These are phyloP conservation scores for Etia nguti DNA, from an alignment of 2,113 vertebrate genomes.

Conservation along the genomic window DNA sequence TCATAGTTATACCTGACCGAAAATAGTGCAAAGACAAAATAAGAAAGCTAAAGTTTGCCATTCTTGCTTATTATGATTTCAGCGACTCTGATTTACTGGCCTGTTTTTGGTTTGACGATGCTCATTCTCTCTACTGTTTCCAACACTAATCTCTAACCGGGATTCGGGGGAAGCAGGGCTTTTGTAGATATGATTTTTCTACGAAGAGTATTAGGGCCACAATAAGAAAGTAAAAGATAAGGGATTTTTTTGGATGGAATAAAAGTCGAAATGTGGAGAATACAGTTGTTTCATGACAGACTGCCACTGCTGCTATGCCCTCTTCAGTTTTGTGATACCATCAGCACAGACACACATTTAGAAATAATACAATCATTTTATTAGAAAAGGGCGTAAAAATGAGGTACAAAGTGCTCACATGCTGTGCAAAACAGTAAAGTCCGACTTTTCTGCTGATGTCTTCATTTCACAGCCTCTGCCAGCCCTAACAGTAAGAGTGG, in stretches of 20 bases:
- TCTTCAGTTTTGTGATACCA: background rate
- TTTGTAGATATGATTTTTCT: background rate
- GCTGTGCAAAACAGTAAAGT: background rate
- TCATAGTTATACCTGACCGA: background rate
- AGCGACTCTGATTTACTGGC: background rate
- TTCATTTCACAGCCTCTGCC: background rate
- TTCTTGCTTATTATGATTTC: background rate
- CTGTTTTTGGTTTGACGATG: background rate
- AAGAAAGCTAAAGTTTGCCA: background rate
- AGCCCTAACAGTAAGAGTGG: background rate
- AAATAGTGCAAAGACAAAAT: background rate
- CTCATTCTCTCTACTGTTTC: background rate
- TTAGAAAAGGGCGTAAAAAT: background rate
- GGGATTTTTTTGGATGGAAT: accelerated
- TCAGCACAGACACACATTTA: background rate
- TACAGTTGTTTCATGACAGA: background rate
- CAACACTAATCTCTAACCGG: background rate
- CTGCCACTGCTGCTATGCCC: background rate
- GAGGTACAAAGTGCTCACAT: background rate
- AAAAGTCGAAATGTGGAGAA: background rate
- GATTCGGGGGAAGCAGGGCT: no score
- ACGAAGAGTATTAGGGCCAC: background rate
- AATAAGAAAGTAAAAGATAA: background rate
- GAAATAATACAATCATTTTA: background rate
- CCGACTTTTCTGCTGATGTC: background rate